These are phyloP conservation scores for Stomorhina lunata DNA, from an alignment of 2,888 invertebrate species.

Conservation along the genomic window DNA sequence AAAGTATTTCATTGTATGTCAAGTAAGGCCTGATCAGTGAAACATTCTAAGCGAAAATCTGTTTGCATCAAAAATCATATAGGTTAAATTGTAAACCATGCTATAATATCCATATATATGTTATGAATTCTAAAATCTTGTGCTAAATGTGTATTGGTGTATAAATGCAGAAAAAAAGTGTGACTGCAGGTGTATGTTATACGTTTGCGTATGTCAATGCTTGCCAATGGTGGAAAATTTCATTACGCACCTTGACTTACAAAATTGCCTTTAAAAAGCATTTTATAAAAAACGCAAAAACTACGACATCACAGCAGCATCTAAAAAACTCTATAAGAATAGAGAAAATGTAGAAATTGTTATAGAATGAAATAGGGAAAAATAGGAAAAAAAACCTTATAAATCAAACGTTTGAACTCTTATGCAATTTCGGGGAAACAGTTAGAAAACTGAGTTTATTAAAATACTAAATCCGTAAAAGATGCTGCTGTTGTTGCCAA, in stretches of 20 bases:
- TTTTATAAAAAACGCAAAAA: not conserved
- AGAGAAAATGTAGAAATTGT: not conserved
- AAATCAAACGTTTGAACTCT: slow-evolving; percentile 20
- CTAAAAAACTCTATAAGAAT: not conserved
- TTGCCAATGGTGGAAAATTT: slow-evolving; percentile 48
- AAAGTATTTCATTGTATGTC: too few relatives aligned
- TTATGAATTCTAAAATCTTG: slow-evolving; percentile 12
- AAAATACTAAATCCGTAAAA: slow-evolving; percentile 45
- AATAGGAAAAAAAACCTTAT: not conserved
- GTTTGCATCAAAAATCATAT: too few relatives aligned
- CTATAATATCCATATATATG: too few relatives aligned
- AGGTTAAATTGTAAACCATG: too few relatives aligned
- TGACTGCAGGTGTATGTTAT: not conserved
- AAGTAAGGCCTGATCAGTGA: too few relatives aligned
- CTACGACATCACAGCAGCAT: not conserved
- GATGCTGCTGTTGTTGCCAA: slow-evolving; percentile 3
- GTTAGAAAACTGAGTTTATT: slow-evolving; percentile 42
- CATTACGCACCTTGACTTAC: slow-evolving; percentile 64
- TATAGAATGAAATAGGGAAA: not conserved
- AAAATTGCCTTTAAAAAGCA: slow-evolving; percentile 50
- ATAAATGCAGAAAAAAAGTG: slow-evolving; percentile 5
- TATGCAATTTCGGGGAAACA: not conserved
- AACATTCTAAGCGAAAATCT: too few relatives aligned
- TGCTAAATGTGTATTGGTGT: slow-evolving; percentile 42
- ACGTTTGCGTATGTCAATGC: not conserved